Evolutionary conservation across 1,140 invertebrate species (phyloP).

Genomic region (Propsilocerus akamusi): DNA sequence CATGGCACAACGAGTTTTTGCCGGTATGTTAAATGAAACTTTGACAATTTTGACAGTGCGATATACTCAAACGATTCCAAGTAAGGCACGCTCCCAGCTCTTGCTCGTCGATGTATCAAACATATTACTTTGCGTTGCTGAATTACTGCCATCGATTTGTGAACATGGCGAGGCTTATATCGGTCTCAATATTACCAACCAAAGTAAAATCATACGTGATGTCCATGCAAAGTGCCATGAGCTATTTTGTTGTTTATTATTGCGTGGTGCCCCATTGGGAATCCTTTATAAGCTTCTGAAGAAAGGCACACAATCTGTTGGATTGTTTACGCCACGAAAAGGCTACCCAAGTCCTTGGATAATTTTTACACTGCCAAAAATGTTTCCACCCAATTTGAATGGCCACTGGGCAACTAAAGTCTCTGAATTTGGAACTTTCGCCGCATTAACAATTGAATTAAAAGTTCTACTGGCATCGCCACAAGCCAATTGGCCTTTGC

Average conservation of each 20-base stretch:
- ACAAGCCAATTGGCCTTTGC: conserved; percentile 48
- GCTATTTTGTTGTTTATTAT: conserved; percentile 44
- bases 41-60: conserved; percentile 51
- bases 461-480: conserved; percentile 52
- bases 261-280: conserved; percentile 48
- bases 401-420: conserved; percentile 27
- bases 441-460: conserved; percentile 42
- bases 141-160: conserved; percentile 43
- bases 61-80: conserved; percentile 48
- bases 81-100: conserved; percentile 32
- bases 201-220: conserved; percentile 43
- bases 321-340: conserved; percentile 26
- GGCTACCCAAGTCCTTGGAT: conserved; percentile 42
- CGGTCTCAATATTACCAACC: conserved; percentile 30
- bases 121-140: conserved; percentile 45
- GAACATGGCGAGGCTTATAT: conserved; percentile 31
- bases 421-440: conserved; percentile 30
- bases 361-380: conserved; percentile 37
- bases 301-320: conserved; percentile 31
- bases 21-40: conserved; percentile 64
- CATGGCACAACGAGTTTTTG: conserved; percentile 59
- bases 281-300: conserved; percentile 46
- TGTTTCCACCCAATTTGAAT: conserved; percentile 29
- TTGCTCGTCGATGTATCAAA: conserved; percentile 54
- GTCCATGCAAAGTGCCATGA: conserved; percentile 63